Conservation (phyloP, 2,113 vertebrate genomes). For the Pionites leucogaster region DNA sequence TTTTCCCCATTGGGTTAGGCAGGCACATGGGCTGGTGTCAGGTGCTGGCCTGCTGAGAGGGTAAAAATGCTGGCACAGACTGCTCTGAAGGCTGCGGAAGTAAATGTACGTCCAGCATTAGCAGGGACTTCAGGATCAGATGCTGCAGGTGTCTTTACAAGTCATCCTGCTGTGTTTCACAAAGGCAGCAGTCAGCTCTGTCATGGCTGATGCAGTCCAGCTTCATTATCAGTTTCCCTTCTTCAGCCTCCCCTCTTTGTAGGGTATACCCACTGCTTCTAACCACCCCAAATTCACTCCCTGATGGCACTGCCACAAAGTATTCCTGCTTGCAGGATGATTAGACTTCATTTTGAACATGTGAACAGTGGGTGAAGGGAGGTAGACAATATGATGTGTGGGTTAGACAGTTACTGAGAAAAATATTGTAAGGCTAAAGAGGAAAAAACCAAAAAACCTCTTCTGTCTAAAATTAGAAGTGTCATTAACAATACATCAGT, state of each 20-base stretch:
- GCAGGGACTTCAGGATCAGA: neutral
- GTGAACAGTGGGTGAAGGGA: neutral
- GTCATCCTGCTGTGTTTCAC: accelerated
- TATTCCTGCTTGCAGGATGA: neutral
- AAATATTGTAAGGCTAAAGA: neutral
- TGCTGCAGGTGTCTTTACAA: neutral
- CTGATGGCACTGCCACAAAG: neutral
- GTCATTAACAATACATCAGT: neutral
- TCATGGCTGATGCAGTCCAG: neutral
- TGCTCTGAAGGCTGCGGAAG: neutral
- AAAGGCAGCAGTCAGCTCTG: neutral
- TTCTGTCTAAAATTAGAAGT: slow-evolving; percentile 13
- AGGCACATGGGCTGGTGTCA: neutral
- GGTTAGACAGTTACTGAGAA: neutral
- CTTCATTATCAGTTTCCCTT: neutral
- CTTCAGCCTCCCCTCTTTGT: neutral
- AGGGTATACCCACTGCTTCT: neutral
- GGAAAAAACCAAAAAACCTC: neutral
- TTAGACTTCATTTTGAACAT: neutral
- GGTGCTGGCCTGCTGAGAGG: accelerated
- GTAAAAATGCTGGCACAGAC: neutral
- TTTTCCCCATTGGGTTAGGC: neutral
- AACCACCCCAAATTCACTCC: neutral
- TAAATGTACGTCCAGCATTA: accelerated
- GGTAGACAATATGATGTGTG: neutral